Evolutionary conservation across 2,888 invertebrate species (phyloP), one percentile per base, ranked within the genome.

Genomic region (Odontothrips loti): DNA sequence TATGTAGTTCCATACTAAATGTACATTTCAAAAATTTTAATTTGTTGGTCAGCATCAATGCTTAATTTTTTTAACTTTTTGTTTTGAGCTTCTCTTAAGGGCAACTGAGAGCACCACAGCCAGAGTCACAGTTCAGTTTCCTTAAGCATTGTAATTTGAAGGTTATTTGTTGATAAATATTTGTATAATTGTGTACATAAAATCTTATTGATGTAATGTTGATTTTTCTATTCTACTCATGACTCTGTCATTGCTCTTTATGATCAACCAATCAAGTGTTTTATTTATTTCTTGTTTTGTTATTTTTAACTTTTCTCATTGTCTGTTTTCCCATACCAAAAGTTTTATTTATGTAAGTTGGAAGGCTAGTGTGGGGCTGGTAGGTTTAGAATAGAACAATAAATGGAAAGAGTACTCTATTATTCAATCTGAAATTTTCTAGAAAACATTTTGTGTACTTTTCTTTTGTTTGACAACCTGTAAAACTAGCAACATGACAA

Each of bases 271-370:
- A 75, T 43, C 34, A 43, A 43, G 20, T 27, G 68, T 75, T 75
- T 23, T 27, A 75, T 75, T 75, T 75, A 75, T 75, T 75, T 75
- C 68, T 75, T 75, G 68, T 75, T 75, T 58, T 58, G 20, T 58
- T 12, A 20, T 15, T 58, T 58, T 9, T 17, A 58, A 58, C 58
- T 20, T 58, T 58, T 58, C 17, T 58, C 58, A 58, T 51, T 51
- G 20, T 58, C 20, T 58, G 58, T 58, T 58, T 75, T 75, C 68
- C 12, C 27, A 75, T 75, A 75, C 68, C 68, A 75, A 75, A 75
- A 75, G 68, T 75, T 27, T 75, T 27, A 75, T 75, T 75, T 75
- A 75, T 75, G 68, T 75, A 58, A 58, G 58, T 58, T 58, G 58
- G 68, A 75, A 75, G 68, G 68, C 68, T 75, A 75, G 68, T 75